Conservation (phyloP, 2,113 vertebrate species). For the Ranitomeya variabilis region DNA sequence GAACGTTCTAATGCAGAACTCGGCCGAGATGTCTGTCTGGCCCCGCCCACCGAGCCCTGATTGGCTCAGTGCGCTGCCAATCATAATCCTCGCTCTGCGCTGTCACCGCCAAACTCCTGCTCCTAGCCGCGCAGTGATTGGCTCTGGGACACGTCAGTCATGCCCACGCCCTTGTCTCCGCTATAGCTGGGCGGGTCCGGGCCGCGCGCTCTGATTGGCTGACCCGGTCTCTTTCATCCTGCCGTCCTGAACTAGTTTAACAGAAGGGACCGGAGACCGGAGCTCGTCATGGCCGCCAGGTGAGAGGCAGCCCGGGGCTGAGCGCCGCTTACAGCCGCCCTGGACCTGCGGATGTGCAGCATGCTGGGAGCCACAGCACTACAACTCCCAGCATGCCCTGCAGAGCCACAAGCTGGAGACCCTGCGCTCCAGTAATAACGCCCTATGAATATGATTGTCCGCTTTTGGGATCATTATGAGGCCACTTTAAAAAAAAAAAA, state of each 20-base stretch:
- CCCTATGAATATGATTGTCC: too few relatives aligned
- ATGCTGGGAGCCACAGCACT: not conserved
- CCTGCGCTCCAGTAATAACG: too few relatives aligned
- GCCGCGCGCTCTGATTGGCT: conserved; percentile 19
- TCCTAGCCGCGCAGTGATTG: not conserved
- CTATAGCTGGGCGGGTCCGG: not conserved
- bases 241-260: not conserved
- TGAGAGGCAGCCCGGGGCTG: not conserved
- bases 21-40: not conserved
- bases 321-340: too few relatives aligned
- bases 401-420: not conserved
- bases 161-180: not conserved
- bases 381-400: too few relatives aligned
- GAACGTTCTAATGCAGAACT: not conserved
- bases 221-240: not conserved
- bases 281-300: conserved; percentile 5
- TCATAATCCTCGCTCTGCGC: not conserved
- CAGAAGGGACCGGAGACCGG: not conserved
- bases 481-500: too few relatives aligned
- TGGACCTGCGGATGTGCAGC: not conserved
- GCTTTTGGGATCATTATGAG: too few relatives aligned
- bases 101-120: not conserved
- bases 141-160: not conserved
- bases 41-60: not conserved
- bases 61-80: not conserved